phyloP scores from a whole-genome alignment of 2,113 vertebrate genomes.

The Chloropsis hardwickii region DNA sequence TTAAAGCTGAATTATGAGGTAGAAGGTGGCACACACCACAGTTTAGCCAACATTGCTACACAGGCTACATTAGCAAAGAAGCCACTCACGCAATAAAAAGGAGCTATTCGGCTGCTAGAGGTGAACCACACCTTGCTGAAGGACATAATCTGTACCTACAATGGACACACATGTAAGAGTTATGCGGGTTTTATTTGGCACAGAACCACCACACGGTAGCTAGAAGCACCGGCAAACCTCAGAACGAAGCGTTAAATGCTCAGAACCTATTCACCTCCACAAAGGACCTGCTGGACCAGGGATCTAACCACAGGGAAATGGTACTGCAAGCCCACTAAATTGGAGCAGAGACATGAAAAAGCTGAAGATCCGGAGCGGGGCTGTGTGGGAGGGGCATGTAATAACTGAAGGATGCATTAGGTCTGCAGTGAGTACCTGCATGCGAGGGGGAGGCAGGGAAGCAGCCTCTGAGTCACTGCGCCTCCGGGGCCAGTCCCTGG shows the following conservation, averaged over 20 bases:
- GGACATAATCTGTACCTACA: background rate
- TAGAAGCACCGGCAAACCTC: background rate
- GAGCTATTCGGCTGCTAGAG: background rate
- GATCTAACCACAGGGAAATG: rapidly evolving
- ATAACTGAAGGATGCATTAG: background rate
- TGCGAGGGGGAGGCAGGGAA: background rate
- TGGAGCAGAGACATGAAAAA: background rate
- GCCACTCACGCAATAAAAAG: background rate
- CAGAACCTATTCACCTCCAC: background rate
- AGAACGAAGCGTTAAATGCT: background rate
- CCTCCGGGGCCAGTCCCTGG: background rate
- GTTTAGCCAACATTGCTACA: background rate
- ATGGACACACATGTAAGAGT: background rate
- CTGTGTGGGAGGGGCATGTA: background rate
- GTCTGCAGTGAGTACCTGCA: background rate
- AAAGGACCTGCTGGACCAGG: background rate
- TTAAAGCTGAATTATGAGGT: background rate
- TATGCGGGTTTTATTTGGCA: background rate
- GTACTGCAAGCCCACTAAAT: background rate
- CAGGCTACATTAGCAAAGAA: background rate
- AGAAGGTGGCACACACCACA: background rate
- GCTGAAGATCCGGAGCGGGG: background rate
- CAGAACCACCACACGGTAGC: background rate
- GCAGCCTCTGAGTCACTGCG: background rate
- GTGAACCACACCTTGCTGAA: background rate